These are phyloP conservation scores for Acipenser transmontanus DNA, from an alignment of 2,797 vertebrate species.

Conservation along the genomic window DNA sequence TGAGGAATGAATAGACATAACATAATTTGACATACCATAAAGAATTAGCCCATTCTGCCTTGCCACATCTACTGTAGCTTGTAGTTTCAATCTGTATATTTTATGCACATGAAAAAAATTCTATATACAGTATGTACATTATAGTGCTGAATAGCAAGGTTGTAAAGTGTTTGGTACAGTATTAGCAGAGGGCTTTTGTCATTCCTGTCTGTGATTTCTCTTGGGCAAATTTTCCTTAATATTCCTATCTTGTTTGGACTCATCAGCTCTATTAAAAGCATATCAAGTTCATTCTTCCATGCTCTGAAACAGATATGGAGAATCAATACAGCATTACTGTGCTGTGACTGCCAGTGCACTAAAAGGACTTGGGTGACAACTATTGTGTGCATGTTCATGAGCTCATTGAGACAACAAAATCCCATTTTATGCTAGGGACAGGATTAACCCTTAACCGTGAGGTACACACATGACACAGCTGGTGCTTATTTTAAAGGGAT, in stretches of 20 bases:
- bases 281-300: slow-evolving; percentile 58
- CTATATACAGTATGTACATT: too few relatives aligned
- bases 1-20: too few relatives aligned
- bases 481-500: too few relatives aligned
- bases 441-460: slow-evolving; percentile 32
- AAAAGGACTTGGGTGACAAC: slow-evolving; percentile 48
- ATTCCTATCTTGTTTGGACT: slow-evolving; percentile 46
- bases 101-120: too few relatives aligned
- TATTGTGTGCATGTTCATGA: slow-evolving; percentile 30
- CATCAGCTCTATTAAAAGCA: slow-evolving; percentile 58
- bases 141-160: too few relatives aligned
- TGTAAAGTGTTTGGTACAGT: too few relatives aligned
- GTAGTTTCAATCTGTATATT: too few relatives aligned
- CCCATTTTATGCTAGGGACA: slow-evolving; percentile 36
- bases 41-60: too few relatives aligned
- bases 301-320: slow-evolving; percentile 66
- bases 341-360: slow-evolving; percentile 47
- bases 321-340: slow-evolving; percentile 63
- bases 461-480: slow-evolving; percentile 8
- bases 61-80: too few relatives aligned
- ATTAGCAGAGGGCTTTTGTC: slow-evolving; percentile 19
- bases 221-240: slow-evolving; percentile 46
- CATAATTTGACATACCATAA: too few relatives aligned
- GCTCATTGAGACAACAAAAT: slow-evolving; percentile 41
- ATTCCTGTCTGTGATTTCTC: slow-evolving; percentile 12